Conservation (phyloP, 2,113 vertebrate species). For the Nipponia nippon region DNA sequence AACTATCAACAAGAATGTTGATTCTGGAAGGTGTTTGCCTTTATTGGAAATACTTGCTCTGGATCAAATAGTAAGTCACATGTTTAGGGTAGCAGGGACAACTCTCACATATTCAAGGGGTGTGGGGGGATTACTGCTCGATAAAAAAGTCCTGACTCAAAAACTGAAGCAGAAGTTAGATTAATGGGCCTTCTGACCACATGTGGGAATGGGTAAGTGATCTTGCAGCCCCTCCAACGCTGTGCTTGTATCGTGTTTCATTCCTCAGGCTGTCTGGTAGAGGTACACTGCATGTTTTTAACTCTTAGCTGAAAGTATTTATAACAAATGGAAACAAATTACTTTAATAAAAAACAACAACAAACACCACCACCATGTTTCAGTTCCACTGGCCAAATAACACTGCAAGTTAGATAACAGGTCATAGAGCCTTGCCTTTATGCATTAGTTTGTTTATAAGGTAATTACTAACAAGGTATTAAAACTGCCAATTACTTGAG, state of each 20-base stretch:
- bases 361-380: constrained; percentile 20
- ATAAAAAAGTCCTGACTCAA: constrained; percentile 33
- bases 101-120: background rate
- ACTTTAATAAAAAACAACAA: constrained; percentile 15
- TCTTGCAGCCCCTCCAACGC: background rate
- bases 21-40: background rate
- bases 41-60: background rate
- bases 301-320: constrained; percentile 25
- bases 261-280: constrained; percentile 25
- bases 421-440: constrained; percentile 73
- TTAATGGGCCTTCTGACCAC: constrained; percentile 49
- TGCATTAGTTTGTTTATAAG: constrained; percentile 91
- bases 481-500: constrained; percentile 93
- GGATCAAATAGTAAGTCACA: constrained; percentile 29
- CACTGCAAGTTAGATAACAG: constrained; percentile 67
- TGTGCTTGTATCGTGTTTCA: constrained; percentile 45
- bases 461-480: constrained; percentile 96
- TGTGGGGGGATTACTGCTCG: background rate
- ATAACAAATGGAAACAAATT: constrained; percentile 63
- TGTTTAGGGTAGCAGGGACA: background rate
- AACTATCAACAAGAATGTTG: background rate
- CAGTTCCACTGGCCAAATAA: constrained; percentile 50
- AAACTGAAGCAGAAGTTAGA: constrained; percentile 45
- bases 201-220: constrained; percentile 17
- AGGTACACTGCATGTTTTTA: constrained; percentile 28